Evolutionary conservation across 2,888 invertebrate genomes (phyloP), one percentile per base, ranked within the genome.

Genomic region (Ophion obscuratus): DNA sequence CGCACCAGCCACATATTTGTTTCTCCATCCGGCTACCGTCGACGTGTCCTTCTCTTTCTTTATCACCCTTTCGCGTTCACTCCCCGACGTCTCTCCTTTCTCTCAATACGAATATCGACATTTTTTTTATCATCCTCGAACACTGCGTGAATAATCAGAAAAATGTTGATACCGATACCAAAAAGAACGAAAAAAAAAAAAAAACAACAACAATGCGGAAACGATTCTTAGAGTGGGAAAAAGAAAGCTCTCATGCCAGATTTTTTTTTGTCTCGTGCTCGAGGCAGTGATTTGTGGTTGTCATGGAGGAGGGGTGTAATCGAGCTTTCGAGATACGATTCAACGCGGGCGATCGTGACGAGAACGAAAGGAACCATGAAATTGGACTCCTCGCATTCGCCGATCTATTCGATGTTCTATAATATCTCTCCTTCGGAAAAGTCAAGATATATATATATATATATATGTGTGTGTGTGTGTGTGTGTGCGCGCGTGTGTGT

Each of bases 341-440:
- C 76, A 70, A 82, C 76, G 82, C 70, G 76, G 68, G 68, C 76
- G 68, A 67, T 62, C 76, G 82, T 82, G 76, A 82, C 82, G 82
- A 67, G 76, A 82, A 81, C 81, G 81, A 86, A 86, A 84, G 82
- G 81, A 81, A 81, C 84, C 86, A 87, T 87, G 86, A 87, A 87
- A 87, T 87, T 87, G 84, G 82, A 76, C 76, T 76, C 36, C 78
- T 78, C 61, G 73, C 78, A 61, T 68, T 84, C 74, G 59, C 76
- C 57, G 61, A 75, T 17, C 67, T 61, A 68, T 64, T 47, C 62
- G 57, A 67, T 67, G 17, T 77, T 68, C 40, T 61, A 20, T 53
- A 31, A n/a, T 64, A 67, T 83, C 73, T 66, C 59, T 84, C 83
- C 14, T 62, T 47, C 62, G 57, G 53, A 80, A 80, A 59, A 24